Evolutionary conservation across 64 coral and sea anemone genomes (phyloP).

Genomic region (Pocillopora damicornis): DNA sequence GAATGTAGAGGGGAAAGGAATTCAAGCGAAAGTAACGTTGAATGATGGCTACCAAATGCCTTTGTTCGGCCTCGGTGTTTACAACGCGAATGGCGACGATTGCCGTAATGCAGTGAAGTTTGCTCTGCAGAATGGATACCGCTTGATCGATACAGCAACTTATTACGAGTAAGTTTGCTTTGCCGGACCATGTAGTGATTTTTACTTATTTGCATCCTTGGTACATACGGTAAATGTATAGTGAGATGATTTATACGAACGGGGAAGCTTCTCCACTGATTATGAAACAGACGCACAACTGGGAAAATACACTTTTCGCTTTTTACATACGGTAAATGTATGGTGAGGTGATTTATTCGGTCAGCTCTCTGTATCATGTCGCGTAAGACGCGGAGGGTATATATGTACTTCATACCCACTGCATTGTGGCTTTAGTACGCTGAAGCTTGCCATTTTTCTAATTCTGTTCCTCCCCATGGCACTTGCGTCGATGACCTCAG

Average conservation of each 20-base stretch:
- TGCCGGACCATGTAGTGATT: neutral
- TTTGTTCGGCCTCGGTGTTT: constrained; percentile 60
- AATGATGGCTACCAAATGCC: constrained; percentile 53
- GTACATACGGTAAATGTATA: neutral
- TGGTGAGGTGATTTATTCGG: no score
- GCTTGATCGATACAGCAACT: constrained; percentile 49
- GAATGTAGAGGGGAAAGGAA: constrained; percentile 12
- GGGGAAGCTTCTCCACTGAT: neutral
- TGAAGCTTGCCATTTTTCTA: no score
- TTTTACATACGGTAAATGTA: neutral
- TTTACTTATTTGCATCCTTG: neutral
- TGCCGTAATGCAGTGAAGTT: constrained; percentile 13
- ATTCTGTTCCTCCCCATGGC: no score
- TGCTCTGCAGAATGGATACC: constrained; percentile 63
- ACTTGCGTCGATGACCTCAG: no score
- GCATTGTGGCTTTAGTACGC: no score
- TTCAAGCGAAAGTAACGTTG: constrained; percentile 25
- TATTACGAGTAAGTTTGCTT: constrained; percentile 37
- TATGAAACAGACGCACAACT: no score
- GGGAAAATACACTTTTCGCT: neutral
- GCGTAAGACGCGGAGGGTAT: no score
- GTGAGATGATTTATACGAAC: no score
- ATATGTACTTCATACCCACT: no score
- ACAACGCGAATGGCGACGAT: neutral
- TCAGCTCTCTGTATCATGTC: no score